These are phyloP conservation scores for Phrynocephalus vlangalii DNA, from an alignment of 2,797 vertebrate genomes.

Conservation along the genomic window DNA sequence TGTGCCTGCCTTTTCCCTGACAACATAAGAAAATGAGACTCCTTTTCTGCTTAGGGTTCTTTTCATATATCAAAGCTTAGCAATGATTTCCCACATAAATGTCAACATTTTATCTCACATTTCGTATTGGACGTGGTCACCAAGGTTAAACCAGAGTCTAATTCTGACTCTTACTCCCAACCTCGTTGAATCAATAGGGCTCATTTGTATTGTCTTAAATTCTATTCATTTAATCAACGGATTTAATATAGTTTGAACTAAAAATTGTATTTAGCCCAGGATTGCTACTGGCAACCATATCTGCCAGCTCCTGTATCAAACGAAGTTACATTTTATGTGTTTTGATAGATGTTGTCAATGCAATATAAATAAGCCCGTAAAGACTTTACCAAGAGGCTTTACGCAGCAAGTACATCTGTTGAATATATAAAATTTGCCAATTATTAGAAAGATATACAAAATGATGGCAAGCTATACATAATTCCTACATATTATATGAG, in stretches of 20 bases:
- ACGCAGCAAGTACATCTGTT: not conserved
- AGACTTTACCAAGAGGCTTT: not conserved
- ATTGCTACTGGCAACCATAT: not conserved
- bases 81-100: not conserved
- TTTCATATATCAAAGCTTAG: not conserved
- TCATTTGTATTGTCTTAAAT: too few relatives aligned
- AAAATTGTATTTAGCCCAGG: not conserved
- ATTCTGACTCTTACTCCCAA: too few relatives aligned
- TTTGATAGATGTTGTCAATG: not conserved
- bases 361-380: not conserved
- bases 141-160: not conserved
- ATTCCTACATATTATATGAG: not conserved
- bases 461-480: not conserved
- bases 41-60: not conserved
- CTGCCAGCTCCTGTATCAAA: not conserved
- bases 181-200: too few relatives aligned
- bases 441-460: not conserved
- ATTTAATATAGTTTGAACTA: too few relatives aligned
- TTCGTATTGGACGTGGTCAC: not conserved
- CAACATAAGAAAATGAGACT: not conserved
- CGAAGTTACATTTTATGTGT: not conserved
- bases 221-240: too few relatives aligned
- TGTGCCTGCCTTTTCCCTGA: not conserved
- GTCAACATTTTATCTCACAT: not conserved
- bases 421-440: not conserved